Evolutionary conservation across 1,140 invertebrate species (phyloP), one percentile per base, ranked within the genome.

Genomic region (Drosophila paulistorum): DNA sequence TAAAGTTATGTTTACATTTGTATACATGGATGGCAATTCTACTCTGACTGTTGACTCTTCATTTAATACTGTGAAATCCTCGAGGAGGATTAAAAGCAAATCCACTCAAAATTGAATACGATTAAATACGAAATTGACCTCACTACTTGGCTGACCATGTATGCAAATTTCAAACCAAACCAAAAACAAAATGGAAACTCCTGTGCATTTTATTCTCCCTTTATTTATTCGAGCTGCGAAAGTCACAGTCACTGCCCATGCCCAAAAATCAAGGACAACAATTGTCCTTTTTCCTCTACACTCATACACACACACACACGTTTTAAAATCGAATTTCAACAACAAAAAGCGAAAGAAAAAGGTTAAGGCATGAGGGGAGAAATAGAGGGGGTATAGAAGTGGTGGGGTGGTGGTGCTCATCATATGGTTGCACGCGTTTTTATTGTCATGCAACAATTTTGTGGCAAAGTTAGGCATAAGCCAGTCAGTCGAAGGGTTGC

Each of bases 31-130:
- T 3, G 37, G 11, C 11, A 11, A 23, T 17, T 14, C 41, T 42
- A 6, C 7, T 45, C 35, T 45, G 42, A 23, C 57, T 59, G 17
- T 69, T 75, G 83, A 86, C 71, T 85, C 51, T 62, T 85, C 41
- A 69, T 68, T 67, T 61, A 59, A 59, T 59, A 37, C n/a, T 65
- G 62, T 48, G 26, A 57, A 57, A 73, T 68, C 81, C 64, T 54
- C 10, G 13, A 42, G 11, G 17, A 59, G 83, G 83, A 87, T 87
- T 87, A 87, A 89, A 87, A 89, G 74, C 76, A 87, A 87, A 87
- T 87, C 83, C 84, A 89, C 83, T 89, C 83, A 59, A 87, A 89
- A 87, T 87, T 87, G 83, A 87, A 87, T 87, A 79, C 84, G 83
- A 87, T 83, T 87, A 89, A 87, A 87, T 77, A 51, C 77, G 68